A percentile compares a stretch with the other conserved stretches of the same genome.
phyloP scores from a whole-genome alignment of 2,797 vertebrate genomes.

The Pelochelys cantorii region DNA sequence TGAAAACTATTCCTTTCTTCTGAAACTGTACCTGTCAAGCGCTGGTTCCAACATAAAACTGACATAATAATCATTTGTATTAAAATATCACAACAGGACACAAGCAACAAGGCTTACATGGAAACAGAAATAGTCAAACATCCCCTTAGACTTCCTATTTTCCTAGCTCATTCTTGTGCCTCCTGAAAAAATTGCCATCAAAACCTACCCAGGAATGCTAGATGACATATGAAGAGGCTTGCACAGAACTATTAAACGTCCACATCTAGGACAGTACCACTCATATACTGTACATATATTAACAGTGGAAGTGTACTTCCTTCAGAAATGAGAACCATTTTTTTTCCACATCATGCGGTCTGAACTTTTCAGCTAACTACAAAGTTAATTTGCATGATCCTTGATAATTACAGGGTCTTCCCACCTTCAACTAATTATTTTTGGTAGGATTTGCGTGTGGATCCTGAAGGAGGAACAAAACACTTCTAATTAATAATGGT shows the following conservation, averaged over 20 bases:
- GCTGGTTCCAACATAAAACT: neutral
- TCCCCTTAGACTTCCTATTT: neutral
- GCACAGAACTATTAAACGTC: neutral
- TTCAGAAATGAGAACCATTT: slow-evolving; percentile 38
- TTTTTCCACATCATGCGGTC: slow-evolving; percentile 38
- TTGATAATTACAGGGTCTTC: slow-evolving; percentile 50
- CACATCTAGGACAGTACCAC: slow-evolving; percentile 13
- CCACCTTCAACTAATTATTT: slow-evolving; percentile 3
- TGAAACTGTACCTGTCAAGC: neutral
- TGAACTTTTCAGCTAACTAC: slow-evolving; percentile 35
- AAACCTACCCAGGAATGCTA: neutral
- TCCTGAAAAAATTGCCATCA: neutral
- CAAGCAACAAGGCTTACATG: neutral
- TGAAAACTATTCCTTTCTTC: neutral
- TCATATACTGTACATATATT: neutral
- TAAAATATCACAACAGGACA: neutral
- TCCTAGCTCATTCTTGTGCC: neutral
- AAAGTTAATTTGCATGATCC: slow-evolving; percentile 42
- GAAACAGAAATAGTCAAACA: neutral
- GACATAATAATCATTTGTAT: neutral
- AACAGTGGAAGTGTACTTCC: slow-evolving; percentile 11
- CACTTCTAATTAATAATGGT: neutral
- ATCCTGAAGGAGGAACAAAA: neutral
- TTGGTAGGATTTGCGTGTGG: slow-evolving; percentile 3
- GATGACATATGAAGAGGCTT: neutral